These are phyloP conservation scores for Trilocha varians DNA, from an alignment of 2,888 invertebrate species.

Conservation along the genomic window DNA sequence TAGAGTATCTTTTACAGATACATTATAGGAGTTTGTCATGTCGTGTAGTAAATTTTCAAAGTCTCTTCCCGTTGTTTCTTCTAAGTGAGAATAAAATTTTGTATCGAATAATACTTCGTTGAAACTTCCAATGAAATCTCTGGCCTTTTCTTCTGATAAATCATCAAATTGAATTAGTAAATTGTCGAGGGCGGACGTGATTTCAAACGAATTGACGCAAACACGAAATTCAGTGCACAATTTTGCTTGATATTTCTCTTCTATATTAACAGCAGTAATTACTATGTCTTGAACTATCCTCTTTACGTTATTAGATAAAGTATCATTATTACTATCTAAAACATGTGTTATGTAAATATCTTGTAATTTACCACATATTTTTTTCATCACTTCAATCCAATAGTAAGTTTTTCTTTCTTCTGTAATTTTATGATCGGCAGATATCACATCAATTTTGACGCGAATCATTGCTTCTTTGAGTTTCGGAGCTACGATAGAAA, in stretches of 20 bases:
- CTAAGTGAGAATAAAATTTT: slow-evolving; percentile 29
- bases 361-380: slow-evolving; percentile 38
- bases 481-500: not conserved
- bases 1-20: slow-evolving; percentile 34
- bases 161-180: slow-evolving; percentile 26
- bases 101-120: slow-evolving; percentile 19
- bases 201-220: slow-evolving; percentile 31
- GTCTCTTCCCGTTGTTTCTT: slow-evolving; percentile 29
- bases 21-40: slow-evolving; percentile 35
- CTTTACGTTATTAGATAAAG: slow-evolving; percentile 20
- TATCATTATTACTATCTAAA: slow-evolving; percentile 18
- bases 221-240: slow-evolving; percentile 34
- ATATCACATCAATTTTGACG: not conserved
- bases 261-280: slow-evolving; percentile 29
- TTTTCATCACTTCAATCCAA: slow-evolving; percentile 42
- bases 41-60: slow-evolving; percentile 45
- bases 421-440: slow-evolving; percentile 19
- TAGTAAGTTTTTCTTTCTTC: slow-evolving; percentile 22
- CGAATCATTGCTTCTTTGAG: not conserved
- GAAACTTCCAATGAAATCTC: slow-evolving; percentile 21
- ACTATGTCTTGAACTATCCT: slow-evolving; percentile 31
- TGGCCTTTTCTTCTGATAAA: slow-evolving; percentile 24
- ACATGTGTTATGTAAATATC: slow-evolving; percentile 24
- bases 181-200: slow-evolving; percentile 29
- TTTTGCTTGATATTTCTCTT: slow-evolving; percentile 31